A percentile compares a stretch with the other conserved stretches of the same genome.
phyloP scores from a whole-genome alignment of 2,113 vertebrate species.

The Oreochromis spilurus region DNA sequence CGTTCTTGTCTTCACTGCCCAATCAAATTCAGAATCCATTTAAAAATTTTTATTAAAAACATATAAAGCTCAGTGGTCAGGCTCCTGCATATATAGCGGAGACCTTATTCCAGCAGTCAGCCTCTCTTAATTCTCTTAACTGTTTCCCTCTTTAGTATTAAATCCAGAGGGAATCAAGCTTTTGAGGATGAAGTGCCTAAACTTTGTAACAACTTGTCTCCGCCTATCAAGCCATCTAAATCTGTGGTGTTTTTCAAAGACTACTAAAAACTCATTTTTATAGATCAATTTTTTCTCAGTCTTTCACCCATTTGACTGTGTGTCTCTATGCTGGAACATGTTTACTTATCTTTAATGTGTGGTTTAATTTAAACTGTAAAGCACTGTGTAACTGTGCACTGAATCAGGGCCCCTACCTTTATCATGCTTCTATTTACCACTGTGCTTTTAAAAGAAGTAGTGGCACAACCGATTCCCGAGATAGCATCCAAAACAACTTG shows the following conservation, averaged over 20 bases:
- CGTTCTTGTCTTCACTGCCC: background rate
- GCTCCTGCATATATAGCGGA: background rate
- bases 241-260: background rate
- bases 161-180: background rate
- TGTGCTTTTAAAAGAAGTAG: background rate
- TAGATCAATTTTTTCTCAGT: background rate
- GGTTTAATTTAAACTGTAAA: background rate
- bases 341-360: background rate
- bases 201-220: background rate
- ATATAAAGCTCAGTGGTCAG: background rate
- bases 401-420: background rate
- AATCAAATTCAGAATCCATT: background rate
- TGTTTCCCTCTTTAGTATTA: background rate
- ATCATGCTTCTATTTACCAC: background rate
- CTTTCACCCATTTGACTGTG: background rate
- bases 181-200: background rate
- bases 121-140: background rate
- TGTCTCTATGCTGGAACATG: background rate
- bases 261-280: rapidly evolving
- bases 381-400: background rate
- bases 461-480: background rate
- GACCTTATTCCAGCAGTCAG: background rate
- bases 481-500: background rate
- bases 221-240: background rate
- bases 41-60: background rate